Percentiles rank a stretch among this genome's conserved stretches.
phyloP scores from a whole-genome alignment of 1,140 invertebrate species.

The Drosophila mauritiana region DNA sequence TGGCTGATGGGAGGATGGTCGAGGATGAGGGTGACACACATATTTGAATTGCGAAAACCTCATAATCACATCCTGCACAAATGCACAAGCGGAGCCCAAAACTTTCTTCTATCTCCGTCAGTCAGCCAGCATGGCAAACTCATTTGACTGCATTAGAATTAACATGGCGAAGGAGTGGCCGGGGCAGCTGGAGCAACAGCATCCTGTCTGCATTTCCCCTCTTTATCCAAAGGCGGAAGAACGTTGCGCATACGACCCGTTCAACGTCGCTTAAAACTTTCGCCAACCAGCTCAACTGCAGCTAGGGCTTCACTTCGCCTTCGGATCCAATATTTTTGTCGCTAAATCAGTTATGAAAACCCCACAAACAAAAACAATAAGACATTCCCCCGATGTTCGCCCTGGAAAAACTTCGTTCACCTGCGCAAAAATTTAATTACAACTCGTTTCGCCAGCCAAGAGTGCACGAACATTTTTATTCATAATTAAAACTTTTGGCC shows the following conservation, averaged over 20 bases:
- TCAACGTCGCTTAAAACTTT: conserved; percentile 21
- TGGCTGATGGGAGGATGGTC: background rate
- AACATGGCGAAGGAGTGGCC: conserved; percentile 47
- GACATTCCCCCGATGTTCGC: conserved; percentile 8
- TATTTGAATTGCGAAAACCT: conserved; percentile 62
- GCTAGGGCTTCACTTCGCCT: background rate
- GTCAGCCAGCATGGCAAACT: conserved; percentile 53
- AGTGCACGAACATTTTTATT: conserved; percentile 61
- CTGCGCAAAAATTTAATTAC: conserved; percentile 68
- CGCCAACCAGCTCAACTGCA: conserved; percentile 3
- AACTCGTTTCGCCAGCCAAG: conserved; percentile 30
- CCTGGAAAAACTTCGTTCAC: conserved; percentile 46
- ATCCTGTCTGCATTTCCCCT: conserved; percentile 55
- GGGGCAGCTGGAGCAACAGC: conserved; percentile 37
- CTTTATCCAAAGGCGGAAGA: conserved; percentile 10
- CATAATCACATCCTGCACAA: conserved; percentile 71
- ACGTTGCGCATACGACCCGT: conserved; percentile 56
- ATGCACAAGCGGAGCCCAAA: conserved; percentile 32
- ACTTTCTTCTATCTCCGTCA: conserved; percentile 56
- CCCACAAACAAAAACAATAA: conserved; percentile 23
- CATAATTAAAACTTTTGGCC: conserved; percentile 74
- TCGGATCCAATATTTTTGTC: conserved; percentile 35
- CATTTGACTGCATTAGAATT: conserved; percentile 78
- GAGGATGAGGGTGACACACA: conserved; percentile 18
- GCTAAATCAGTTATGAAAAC: conserved; percentile 54